These are phyloP conservation scores for Melanophora roralis DNA, from an alignment of 2,888 invertebrate genomes.

Conservation along the genomic window DNA sequence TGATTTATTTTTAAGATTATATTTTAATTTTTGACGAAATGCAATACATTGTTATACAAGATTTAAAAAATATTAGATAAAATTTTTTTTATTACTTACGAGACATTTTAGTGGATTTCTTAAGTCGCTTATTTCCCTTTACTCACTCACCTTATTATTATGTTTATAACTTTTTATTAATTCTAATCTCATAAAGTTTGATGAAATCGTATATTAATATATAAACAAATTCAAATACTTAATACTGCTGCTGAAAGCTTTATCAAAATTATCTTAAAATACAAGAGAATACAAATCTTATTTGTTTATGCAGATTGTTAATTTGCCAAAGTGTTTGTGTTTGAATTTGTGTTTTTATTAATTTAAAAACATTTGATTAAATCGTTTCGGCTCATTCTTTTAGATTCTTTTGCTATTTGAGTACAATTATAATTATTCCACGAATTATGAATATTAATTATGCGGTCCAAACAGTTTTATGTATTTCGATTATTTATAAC, in stretches of 20 bases:
- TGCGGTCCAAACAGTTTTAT: slow-evolving; percentile 48
- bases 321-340: slow-evolving; percentile 5
- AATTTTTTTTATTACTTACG: no score
- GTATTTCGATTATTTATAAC: slow-evolving; percentile 53
- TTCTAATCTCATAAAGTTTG: slow-evolving; percentile 13
- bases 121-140: neutral
- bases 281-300: neutral
- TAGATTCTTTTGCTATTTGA: slow-evolving; percentile 9
- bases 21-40: no score
- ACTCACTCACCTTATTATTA: neutral
- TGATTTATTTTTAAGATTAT: no score
- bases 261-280: slow-evolving; percentile 4
- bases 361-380: slow-evolving; percentile 54
- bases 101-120: no score
- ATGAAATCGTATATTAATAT: slow-evolving; percentile 24
- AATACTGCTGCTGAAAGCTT: slow-evolving; percentile 20
- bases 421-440: slow-evolving; percentile 63
- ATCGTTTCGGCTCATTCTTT: slow-evolving; percentile 12
- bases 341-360: slow-evolving; percentile 38
- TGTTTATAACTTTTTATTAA: slow-evolving; percentile 1
- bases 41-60: no score
- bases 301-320: neutral
- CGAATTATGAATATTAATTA: slow-evolving; percentile 67
- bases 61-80: no score
- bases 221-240: neutral